Evolutionary conservation across 2,113 vertebrate genomes (phyloP).

Genomic region (Myotis lucifugus): DNA sequence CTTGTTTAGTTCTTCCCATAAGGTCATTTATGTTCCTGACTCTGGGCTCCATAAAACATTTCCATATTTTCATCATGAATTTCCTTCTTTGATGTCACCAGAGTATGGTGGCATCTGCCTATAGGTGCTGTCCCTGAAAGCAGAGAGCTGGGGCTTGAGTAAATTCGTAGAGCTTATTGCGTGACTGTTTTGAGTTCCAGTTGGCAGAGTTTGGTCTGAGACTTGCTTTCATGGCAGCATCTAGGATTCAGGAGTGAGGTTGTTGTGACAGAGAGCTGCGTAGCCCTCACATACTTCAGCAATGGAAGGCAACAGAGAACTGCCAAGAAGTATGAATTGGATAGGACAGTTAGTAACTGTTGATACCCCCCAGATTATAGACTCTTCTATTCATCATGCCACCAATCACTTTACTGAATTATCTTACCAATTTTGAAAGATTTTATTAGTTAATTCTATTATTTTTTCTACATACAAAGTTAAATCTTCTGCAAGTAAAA

Average conservation of each 20-base stretch:
- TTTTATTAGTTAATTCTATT: background rate
- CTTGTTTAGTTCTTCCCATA: background rate
- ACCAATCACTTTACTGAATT: background rate
- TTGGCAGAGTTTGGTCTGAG: background rate
- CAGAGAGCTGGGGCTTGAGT: background rate
- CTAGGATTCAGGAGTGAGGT: background rate
- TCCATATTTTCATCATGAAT: background rate
- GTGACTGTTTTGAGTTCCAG: background rate
- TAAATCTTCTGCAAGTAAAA: background rate
- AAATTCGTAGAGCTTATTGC: background rate
- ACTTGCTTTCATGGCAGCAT: background rate
- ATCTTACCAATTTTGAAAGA: constrained; percentile 24
- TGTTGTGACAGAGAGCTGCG: background rate
- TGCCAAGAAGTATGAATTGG: background rate
- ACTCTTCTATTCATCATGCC: background rate
- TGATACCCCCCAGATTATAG: background rate
- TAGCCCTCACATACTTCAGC: background rate
- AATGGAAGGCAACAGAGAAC: background rate
- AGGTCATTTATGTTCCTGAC: background rate
- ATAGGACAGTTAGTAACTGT: background rate
- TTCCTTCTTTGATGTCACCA: background rate
- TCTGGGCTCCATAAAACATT: background rate
- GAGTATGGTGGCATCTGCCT: background rate
- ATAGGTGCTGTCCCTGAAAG: background rate
- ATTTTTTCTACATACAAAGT: background rate